Base-by-base conservation (phyloP, 2,797 vertebrate genomes). In the Pseudomugil tenellus region DNA sequence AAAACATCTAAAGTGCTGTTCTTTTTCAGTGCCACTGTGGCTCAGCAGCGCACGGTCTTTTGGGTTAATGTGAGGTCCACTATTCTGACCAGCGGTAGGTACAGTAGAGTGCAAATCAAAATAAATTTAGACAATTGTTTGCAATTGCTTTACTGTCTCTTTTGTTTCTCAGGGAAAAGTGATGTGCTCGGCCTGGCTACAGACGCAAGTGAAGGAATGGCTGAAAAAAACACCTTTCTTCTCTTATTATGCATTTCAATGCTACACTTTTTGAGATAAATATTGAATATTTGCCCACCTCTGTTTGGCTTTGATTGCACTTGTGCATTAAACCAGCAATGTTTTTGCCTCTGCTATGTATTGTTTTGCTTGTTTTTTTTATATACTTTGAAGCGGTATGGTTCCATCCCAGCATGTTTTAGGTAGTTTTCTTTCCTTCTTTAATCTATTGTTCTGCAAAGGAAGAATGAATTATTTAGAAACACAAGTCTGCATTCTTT, bases 41-140 rank as follows among this genome's bases (percentile, higher is more conserved):
- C 87, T 29, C 77, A 92, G 63, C 77, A 91, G 32, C 73, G 46
- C 32, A 43, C 74, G 0, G 70, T 91, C 28, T 94, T 82, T 71
- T 95, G 93, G 92, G 34, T 93, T 8, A 83, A 91, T 2, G 75
- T 94, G 54, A 82, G 14, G 54, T 95, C 93, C 10, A 59, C 12
- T n/a, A 59, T 61, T 37, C 69, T 95, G 70, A 87, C 49, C 39
- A 66, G 59, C 76, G 86, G 91, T 91, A 41, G n/a, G 85, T 48
- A 21, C 25, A 62, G 79, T 41, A 43, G 13, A 14, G 25, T 53
- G 32, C n/a, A 34, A 7, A 57, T 39, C 9, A 39, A 43, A 37
- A 32, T 41, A 19, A 9, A 51, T 68, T 17, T 5, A 46, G 23
- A 73, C 4, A 69, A 69, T 37, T 17, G 4, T 31, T 26, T 28